Percentiles rank a stretch among this genome's conserved stretches.
Evolutionary conservation across 2,797 vertebrate species (phyloP).

Genomic region (Miichthys miiuy): DNA sequence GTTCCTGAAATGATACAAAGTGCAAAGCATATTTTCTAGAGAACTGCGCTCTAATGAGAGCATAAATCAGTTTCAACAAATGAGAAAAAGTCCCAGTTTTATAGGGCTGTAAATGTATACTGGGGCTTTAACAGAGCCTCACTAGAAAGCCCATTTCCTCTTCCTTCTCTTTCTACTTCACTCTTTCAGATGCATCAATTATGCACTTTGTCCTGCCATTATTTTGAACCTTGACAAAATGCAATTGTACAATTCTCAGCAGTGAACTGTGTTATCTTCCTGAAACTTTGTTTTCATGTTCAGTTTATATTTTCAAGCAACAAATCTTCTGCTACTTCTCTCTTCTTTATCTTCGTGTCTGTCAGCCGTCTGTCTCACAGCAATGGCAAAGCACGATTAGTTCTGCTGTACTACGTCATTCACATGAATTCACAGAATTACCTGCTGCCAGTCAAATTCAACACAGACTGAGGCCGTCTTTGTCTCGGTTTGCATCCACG

Average conservation of each 20-base stretch:
- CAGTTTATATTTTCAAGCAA: not conserved
- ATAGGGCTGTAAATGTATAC: slow-evolving; percentile 34
- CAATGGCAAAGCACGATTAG: not conserved
- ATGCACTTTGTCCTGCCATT: not conserved
- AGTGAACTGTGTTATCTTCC: not conserved
- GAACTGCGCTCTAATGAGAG: slow-evolving; percentile 36
- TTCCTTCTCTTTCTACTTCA: not conserved
- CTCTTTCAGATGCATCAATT: slow-evolving; percentile 3
- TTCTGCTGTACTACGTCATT: slow-evolving; percentile 3
- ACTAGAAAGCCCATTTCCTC: slow-evolving; percentile 6
- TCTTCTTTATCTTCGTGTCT: not conserved
- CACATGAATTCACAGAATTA: not conserved
- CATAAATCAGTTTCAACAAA: slow-evolving; percentile 43
- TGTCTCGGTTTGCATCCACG: not conserved
- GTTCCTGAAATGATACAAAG: slow-evolving; percentile 6
- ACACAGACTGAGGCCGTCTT: not conserved
- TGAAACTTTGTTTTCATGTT: slow-evolving; percentile 4
- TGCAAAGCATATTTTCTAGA: not conserved
- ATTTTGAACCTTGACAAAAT: slow-evolving; percentile 16
- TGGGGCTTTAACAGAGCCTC: slow-evolving; percentile 7
- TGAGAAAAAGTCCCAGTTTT: slow-evolving; percentile 27
- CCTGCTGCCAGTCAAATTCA: slow-evolving; percentile 4
- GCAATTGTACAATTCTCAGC: not conserved
- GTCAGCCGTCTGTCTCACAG: not conserved
- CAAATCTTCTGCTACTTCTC: not conserved